phyloP scores from a whole-genome alignment of 2,113 vertebrate genomes.

The Lepisosteus osseus region DNA sequence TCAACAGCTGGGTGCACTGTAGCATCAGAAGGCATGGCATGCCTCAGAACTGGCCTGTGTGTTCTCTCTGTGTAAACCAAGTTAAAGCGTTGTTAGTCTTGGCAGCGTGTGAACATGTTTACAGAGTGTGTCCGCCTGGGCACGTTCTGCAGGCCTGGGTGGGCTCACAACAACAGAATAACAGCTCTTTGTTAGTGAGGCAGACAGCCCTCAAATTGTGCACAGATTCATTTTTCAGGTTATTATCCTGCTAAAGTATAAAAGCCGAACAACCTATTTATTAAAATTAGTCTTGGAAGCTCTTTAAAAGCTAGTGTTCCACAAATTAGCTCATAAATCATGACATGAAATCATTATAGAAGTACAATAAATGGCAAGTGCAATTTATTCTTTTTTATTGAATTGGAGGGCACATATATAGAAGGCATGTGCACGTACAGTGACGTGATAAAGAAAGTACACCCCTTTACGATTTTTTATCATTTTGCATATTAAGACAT shows the following conservation, averaged over 20 bases:
- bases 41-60: background rate
- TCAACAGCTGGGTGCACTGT: too few species aligned
- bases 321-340: conserved; percentile 5
- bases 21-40: background rate
- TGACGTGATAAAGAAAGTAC: too few species aligned
- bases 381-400: too few species aligned
- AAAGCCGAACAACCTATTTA: conserved; percentile 3
- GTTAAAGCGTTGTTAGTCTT: conserved; percentile 33
- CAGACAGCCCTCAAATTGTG: conserved; percentile 31
- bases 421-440: too few species aligned
- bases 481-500: too few species aligned
- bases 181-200: conserved; percentile 36
- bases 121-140: conserved; percentile 37
- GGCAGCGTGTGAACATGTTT: conserved; percentile 34
- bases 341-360: background rate
- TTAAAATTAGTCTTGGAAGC: conserved; percentile 15
- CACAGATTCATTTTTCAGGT: conserved; percentile 28
- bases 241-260: background rate
- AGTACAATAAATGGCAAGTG: too few species aligned
- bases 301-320: background rate
- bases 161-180: conserved; percentile 36
- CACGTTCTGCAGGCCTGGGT: conserved; percentile 48
- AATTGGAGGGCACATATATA: too few species aligned
- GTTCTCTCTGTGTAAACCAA: conserved; percentile 8
- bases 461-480: too few species aligned